Evolutionary conservation across 2,113 vertebrate genomes (phyloP).

Genomic region (Syngnathoides biaculeatus): DNA sequence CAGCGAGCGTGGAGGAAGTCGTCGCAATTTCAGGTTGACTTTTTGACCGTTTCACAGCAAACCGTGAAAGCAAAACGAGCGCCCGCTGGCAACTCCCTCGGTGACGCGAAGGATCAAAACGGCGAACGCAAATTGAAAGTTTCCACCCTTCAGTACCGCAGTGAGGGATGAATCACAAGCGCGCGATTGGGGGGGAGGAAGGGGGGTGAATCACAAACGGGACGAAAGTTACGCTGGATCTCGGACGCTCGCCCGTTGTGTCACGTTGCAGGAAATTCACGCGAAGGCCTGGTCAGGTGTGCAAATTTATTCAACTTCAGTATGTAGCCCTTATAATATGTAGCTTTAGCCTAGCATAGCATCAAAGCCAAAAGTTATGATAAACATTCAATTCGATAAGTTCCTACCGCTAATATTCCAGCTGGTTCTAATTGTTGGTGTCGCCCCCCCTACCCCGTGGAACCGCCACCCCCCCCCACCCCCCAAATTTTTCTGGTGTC

Average conservation of each 20-base stretch:
- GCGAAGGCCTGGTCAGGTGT: not conserved
- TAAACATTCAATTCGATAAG: not conserved
- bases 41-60: not conserved
- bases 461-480: too few relatives aligned
- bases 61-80: not conserved
- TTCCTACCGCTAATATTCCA: not conserved
- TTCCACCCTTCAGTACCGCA: not conserved
- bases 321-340: not conserved
- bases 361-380: not conserved
- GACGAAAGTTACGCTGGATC: slow-evolving; percentile 33
- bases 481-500: too few relatives aligned
- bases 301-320: not conserved
- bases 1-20: not conserved
- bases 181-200: slow-evolving; percentile 14
- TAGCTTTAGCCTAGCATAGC: not conserved
- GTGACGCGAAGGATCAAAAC: not conserved
- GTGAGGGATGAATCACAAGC: slow-evolving; percentile 13
- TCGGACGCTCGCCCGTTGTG: slow-evolving; percentile 27
- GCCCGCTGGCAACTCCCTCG: not conserved
- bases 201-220: slow-evolving; percentile 35
- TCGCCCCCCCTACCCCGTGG: too few relatives aligned
- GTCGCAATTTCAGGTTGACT: not conserved
- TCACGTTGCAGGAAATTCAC: slow-evolving; percentile 40
- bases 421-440: not conserved
- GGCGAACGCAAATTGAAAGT: not conserved